Conservation (phyloP, 2,797 vertebrate species). For the Peromyscus melanophrys region DNA sequence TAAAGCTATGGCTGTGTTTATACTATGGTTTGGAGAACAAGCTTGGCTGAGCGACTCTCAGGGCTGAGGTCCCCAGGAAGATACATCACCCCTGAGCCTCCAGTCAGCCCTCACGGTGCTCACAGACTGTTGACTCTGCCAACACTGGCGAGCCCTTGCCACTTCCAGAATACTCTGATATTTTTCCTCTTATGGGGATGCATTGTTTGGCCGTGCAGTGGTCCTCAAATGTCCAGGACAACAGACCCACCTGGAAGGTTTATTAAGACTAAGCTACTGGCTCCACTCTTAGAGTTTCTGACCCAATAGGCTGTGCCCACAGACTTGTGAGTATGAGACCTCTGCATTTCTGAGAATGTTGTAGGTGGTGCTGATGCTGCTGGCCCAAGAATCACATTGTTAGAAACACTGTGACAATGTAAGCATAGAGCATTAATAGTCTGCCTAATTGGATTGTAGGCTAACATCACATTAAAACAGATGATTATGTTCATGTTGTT, state of each 20-base stretch:
- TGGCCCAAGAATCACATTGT: background rate
- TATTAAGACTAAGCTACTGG: background rate
- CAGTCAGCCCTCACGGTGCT: background rate
- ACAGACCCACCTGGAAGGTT: background rate
- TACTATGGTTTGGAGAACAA: background rate
- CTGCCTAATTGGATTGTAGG: background rate
- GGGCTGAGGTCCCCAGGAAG: background rate
- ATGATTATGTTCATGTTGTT: background rate
- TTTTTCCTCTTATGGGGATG: background rate
- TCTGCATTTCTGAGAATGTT: background rate
- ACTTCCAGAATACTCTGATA: background rate
- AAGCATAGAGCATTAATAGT: background rate
- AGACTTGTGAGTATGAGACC: background rate
- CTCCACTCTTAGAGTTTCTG: background rate
- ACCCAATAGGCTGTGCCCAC: background rate
- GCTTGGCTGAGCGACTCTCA: background rate
- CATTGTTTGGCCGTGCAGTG: background rate
- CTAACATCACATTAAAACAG: background rate
- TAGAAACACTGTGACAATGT: background rate
- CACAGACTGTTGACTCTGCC: fast-evolving
- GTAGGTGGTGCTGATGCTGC: background rate
- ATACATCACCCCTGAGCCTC: background rate
- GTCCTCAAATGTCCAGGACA: background rate
- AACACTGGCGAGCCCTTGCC: background rate
- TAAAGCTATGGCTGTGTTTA: background rate